Base-by-base conservation (phyloP, 2,797 vertebrate species). In the Emys orbicularis region DNA sequence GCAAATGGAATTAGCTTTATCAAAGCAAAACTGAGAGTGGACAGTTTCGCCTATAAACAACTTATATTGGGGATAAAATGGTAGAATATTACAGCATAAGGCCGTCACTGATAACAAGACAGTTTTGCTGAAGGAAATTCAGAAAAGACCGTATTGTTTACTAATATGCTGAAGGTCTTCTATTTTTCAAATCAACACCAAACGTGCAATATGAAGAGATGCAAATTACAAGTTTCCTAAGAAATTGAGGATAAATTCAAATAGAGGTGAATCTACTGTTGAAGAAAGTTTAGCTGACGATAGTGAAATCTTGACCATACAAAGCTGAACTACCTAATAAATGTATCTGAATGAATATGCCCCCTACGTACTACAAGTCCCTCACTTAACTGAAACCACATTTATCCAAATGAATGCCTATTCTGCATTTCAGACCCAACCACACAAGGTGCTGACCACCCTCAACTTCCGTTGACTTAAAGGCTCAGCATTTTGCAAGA, bases 1-100 rank as follows among this genome's bases (percentile, higher is more conserved):
- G 25, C 2, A 81, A 95, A 95, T 84, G 90, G 93, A 94, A 93
- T 95, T 90, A 93, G 85, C 91, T 91, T 93, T 94, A 81, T 83
- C 74, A 83, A 96, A 83, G 92, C 93, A 92, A 76, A 72, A 52
- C 89, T 65, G 41, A 54, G 83, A 93, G 89, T 15, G 37, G 89
- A 90, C 86, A 93, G 74, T n/a, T 94, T 95, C 91, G 86, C 83
- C 79, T 18, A 86, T 61, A 41, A 34, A 23, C 79, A 34, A 81
- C 79, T 83, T 87, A 76, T 83, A 81, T 61, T 56, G 57, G 16
- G 23, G 68, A 86, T 89, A 87, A 89, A 92, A 89, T 44, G 34
- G 6, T 77, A 31, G 1, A 68, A 41, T 90, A 3, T 74, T 91
- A 88, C 65, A 87, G 52, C 80, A 50, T 1, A 86, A 31, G 74